phyloP scores from a whole-genome alignment of 2,113 vertebrate genomes.

The Amblyopsis rosae region DNA sequence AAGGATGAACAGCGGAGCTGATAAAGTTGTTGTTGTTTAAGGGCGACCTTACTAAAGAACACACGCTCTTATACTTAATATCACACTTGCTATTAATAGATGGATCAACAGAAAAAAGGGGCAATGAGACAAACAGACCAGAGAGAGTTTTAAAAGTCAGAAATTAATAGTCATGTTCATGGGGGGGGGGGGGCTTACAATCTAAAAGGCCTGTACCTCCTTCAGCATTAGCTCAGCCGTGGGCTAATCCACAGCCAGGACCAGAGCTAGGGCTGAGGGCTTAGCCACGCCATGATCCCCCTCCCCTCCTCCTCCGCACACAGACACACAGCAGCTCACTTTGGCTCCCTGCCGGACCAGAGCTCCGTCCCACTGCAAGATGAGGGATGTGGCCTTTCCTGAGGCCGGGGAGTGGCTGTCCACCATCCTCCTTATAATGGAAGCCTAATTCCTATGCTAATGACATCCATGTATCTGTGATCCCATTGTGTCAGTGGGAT shows the following conservation, averaged over 20 bases:
- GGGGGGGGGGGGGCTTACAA: constrained; percentile 57
- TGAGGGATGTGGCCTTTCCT: constrained; percentile 14
- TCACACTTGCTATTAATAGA: too few relatives aligned
- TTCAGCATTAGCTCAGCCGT: constrained; percentile 64
- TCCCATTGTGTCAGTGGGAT: constrained; percentile 74
- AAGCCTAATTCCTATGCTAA: constrained; percentile 71
- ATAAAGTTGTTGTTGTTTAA: too few relatives aligned
- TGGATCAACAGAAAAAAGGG: neutral
- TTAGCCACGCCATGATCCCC: constrained; percentile 50
- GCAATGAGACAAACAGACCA: constrained; percentile 14
- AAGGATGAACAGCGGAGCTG: too few relatives aligned
- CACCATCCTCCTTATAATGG: constrained; percentile 36
- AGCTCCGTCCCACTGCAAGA: constrained; percentile 9
- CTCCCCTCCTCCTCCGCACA: too few relatives aligned
- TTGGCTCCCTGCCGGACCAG: constrained; percentile 23
- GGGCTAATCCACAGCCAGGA: constrained; percentile 61
- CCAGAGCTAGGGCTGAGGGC: constrained; percentile 48
- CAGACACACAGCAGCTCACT: constrained; percentile 30
- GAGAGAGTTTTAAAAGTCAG: constrained; percentile 59
- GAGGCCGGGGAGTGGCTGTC: constrained; percentile 1
- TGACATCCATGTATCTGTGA: constrained; percentile 67
- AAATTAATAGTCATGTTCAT: constrained; percentile 54
- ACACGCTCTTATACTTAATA: too few relatives aligned
- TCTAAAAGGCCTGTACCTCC: constrained; percentile 57
- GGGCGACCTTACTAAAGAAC: neutral